Evolutionary conservation across 2,113 vertebrate genomes (phyloP).

Genomic region (Syrrhaptes paradoxus): DNA sequence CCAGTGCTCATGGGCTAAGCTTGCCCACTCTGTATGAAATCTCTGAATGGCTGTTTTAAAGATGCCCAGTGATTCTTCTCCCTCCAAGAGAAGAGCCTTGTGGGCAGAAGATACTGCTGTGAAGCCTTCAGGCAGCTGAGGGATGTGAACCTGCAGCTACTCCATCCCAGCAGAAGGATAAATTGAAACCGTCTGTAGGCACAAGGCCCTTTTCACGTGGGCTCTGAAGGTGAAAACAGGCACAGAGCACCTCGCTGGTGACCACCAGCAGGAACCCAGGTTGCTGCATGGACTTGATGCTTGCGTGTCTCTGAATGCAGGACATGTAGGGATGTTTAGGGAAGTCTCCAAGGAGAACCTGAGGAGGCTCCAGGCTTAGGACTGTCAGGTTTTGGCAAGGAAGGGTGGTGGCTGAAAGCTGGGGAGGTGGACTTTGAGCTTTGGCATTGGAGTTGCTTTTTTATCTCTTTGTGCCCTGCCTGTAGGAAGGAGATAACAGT

Average conservation of each 20-base stretch:
- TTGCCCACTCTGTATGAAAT: neutral
- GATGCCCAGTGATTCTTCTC: neutral
- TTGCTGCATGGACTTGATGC: neutral
- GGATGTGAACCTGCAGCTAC: neutral
- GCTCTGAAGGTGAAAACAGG: neutral
- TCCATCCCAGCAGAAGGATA: neutral
- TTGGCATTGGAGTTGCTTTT: constrained; percentile 28
- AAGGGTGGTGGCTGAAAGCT: neutral
- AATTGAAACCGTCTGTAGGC: neutral
- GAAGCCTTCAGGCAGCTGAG: neutral
- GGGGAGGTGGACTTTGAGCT: neutral
- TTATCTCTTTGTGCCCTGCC: neutral
- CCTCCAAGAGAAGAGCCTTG: neutral
- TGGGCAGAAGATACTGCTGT: neutral
- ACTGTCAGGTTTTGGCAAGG: neutral
- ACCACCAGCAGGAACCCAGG: neutral
- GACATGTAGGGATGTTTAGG: neutral
- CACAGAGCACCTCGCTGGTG: neutral
- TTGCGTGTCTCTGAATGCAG: neutral
- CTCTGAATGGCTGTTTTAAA: neutral
- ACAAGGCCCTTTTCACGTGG: fast-evolving
- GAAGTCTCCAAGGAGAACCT: neutral
- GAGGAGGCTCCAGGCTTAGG: neutral
- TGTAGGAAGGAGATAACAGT: neutral
- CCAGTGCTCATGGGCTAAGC: neutral